A percentile compares a stretch with the other conserved stretches of the same genome.
Conservation (phyloP, 2,888 invertebrate genomes). For the Teleogryllus oceanicus region DNA sequence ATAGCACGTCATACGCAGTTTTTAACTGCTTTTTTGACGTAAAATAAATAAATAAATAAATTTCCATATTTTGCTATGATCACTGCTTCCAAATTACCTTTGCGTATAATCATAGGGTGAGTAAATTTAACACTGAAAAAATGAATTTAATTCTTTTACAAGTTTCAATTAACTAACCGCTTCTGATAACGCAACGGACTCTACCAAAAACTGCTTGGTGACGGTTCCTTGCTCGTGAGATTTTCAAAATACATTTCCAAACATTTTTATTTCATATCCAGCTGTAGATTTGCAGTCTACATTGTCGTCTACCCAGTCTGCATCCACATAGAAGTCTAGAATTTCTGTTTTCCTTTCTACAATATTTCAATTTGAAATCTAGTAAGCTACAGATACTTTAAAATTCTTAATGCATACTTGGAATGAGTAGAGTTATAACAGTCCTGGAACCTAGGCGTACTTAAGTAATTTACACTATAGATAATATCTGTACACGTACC, state of each 20-base stretch:
- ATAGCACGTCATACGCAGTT: too few species aligned
- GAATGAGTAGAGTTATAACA: not conserved
- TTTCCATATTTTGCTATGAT: too few species aligned
- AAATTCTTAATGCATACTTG: not conserved
- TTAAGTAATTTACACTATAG: not conserved
- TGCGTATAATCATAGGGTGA: too few species aligned
- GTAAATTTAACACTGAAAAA: too few species aligned
- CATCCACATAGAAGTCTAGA: not conserved
- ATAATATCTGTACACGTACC: not conserved
- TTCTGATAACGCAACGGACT: too few species aligned
- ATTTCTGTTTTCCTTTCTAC: not conserved
- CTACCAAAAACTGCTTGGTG: too few species aligned
- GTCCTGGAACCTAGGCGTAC: too few species aligned
- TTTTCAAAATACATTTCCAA: constrained; percentile 37
- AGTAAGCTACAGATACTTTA: not conserved
- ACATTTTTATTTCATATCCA: not conserved
- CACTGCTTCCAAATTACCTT: too few species aligned
- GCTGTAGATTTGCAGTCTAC: not conserved
- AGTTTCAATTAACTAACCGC: too few species aligned
- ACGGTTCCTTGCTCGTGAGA: not conserved
- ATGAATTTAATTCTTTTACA: too few species aligned
- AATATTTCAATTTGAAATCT: not conserved
- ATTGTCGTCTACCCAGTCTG: not conserved
- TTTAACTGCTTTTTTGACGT: too few species aligned
- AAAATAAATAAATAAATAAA: too few species aligned